These are phyloP conservation scores for Spea hammondii DNA, from an alignment of 2,797 vertebrate species.

Conservation along the genomic window DNA sequence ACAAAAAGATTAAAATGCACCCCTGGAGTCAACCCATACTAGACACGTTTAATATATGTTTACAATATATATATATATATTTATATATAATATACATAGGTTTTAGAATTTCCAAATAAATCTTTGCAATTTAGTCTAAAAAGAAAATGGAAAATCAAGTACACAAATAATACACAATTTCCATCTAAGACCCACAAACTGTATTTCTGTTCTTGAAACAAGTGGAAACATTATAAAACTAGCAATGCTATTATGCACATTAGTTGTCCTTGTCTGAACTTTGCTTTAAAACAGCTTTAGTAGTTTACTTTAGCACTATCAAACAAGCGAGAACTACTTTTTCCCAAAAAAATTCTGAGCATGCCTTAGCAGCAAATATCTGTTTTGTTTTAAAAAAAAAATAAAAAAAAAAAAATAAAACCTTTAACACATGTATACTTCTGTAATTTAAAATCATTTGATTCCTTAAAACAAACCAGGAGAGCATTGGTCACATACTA, in stretches of 20 bases:
- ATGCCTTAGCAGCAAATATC: constrained; percentile 27
- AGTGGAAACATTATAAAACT: constrained; percentile 47
- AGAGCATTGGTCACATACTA: background rate
- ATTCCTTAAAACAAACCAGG: background rate
- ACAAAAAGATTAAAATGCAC: constrained; percentile 76
- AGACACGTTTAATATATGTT: constrained; percentile 70
- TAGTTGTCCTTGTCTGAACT: constrained; percentile 44
- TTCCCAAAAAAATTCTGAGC: constrained; percentile 18
- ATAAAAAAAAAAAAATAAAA: too few species aligned
- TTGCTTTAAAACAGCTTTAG: constrained; percentile 28
- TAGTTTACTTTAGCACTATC: constrained; percentile 16
- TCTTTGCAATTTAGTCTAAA: constrained; percentile 66
- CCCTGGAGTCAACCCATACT: constrained; percentile 68
- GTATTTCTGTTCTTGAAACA: constrained; percentile 37
- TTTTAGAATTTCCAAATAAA: constrained; percentile 76
- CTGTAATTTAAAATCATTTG: constrained; percentile 8
- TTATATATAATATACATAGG: constrained; percentile 79
- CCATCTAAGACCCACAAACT: constrained; percentile 65
- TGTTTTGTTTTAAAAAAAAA: too few species aligned
- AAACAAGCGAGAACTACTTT: constrained; percentile 6
- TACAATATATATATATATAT: constrained; percentile 68
- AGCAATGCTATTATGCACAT: constrained; percentile 26
- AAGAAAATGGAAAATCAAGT: constrained; percentile 70
- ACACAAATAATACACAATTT: constrained; percentile 66
- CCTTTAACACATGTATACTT: constrained; percentile 12